Evolutionary conservation across 2,113 vertebrate genomes (phyloP).

Genomic region (Holacanthus passer): DNA sequence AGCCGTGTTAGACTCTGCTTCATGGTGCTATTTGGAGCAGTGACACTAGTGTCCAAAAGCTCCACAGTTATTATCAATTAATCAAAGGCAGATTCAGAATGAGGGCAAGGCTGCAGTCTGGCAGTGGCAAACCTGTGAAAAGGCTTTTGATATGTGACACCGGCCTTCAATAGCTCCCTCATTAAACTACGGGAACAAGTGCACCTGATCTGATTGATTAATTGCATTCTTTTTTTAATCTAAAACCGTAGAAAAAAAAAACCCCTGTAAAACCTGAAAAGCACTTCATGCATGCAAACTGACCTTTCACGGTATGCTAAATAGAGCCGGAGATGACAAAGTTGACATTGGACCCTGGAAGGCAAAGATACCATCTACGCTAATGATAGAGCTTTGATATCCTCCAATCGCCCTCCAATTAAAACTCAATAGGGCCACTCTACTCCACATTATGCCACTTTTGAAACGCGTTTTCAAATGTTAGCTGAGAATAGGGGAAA

Average conservation of each 20-base stretch:
- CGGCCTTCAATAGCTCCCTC: conserved; percentile 17
- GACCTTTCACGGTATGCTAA: conserved; percentile 32
- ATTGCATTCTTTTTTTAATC: conserved; percentile 20
- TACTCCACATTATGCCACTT: conserved; percentile 65
- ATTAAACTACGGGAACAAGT: conserved; percentile 21
- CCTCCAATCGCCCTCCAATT: conserved; percentile 67
- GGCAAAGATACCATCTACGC: conserved; percentile 60
- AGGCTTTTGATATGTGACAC: conserved; percentile 37
- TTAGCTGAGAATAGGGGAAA: conserved; percentile 70
- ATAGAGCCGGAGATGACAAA: conserved; percentile 46
- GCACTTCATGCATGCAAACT: conserved; percentile 24
- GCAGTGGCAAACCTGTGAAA: conserved; percentile 37
- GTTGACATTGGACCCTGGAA: conserved; percentile 51
- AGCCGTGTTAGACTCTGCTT: conserved; percentile 55
- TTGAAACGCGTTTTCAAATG: conserved; percentile 70
- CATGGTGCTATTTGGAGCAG: conserved; percentile 69
- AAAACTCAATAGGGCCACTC: conserved; percentile 61
- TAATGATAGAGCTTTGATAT: conserved; percentile 60
- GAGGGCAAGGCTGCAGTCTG: conserved; percentile 28
- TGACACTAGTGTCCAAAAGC: conserved; percentile 65
- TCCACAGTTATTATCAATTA: conserved; percentile 71
- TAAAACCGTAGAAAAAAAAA: conserved; percentile 20
- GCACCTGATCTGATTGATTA: conserved; percentile 27
- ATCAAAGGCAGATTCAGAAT: conserved; percentile 64
- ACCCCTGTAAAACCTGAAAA: conserved; percentile 25